Conservation (phyloP, 2,113 vertebrate species). For the Anhinga anhinga region DNA sequence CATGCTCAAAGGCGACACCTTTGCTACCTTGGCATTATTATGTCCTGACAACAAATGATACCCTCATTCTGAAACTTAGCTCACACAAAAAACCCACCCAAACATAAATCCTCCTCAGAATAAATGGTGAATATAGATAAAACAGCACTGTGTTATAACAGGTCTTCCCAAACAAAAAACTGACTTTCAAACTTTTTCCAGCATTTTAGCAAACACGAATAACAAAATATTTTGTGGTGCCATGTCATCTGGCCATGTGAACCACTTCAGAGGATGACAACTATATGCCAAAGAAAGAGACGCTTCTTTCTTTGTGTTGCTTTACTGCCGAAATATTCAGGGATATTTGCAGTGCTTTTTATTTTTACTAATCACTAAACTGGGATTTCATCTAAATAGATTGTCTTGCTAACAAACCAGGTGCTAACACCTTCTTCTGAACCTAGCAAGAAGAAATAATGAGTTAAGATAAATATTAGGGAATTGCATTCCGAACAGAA, state of each 20-base stretch:
- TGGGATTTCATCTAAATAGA: neutral
- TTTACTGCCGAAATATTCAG: neutral
- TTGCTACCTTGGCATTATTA: neutral
- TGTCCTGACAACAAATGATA: neutral
- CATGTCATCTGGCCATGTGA: neutral
- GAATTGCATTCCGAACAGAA: neutral
- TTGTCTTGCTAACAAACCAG: neutral
- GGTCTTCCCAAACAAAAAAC: neutral
- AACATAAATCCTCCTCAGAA: neutral
- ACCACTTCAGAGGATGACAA: neutral
- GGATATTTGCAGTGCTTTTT: neutral
- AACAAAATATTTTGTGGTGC: neutral
- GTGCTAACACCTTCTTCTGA: neutral
- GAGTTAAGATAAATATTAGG: neutral
- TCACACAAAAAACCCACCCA: neutral
- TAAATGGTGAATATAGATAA: neutral
- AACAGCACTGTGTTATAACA: neutral
- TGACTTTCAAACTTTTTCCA: neutral
- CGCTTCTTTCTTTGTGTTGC: neutral
- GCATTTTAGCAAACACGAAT: neutral
- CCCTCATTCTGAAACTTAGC: neutral
- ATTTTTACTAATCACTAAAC: neutral
- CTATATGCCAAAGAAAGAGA: neutral
- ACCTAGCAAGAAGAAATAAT: neutral
- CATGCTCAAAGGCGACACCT: neutral